phyloP scores from a whole-genome alignment of 2,113 vertebrate species.

The Xiphophorus hellerii region DNA sequence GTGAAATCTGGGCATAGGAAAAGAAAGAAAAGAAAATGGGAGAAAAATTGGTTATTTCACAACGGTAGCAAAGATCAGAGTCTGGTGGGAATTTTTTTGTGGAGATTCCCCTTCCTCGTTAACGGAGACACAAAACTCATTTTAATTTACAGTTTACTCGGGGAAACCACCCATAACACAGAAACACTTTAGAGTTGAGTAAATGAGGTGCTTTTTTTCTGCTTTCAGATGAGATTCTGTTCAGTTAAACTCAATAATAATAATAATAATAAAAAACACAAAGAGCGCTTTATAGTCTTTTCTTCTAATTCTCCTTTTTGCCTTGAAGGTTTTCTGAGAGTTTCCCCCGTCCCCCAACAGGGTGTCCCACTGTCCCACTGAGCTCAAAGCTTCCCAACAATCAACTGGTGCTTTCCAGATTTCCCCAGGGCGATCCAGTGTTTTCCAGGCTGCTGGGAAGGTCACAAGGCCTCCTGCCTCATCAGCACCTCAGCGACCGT shows the following conservation, averaged over 20 bases:
- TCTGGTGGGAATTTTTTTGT: conserved; percentile 47
- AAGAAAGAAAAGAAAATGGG: not conserved
- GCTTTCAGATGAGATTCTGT: conserved; percentile 18
- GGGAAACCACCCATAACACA: conserved; percentile 64
- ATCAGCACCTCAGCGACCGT: not conserved
- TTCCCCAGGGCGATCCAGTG: conserved; percentile 36
- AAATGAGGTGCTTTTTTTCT: conserved; percentile 36
- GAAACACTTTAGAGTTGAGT: conserved; percentile 15
- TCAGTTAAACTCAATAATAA: conserved; percentile 29
- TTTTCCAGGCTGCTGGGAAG: conserved; percentile 27
- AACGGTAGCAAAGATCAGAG: conserved; percentile 7
- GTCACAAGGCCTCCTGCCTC: conserved; percentile 33
- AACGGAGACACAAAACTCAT: conserved; percentile 43
- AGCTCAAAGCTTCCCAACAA: conserved; percentile 43
- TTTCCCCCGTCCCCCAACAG: conserved; percentile 8
- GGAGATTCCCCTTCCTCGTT: conserved; percentile 62
- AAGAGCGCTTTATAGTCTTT: conserved; percentile 44
- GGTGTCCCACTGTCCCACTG: conserved; percentile 17
- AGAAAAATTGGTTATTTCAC: conserved; percentile 27
- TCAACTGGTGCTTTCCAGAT: conserved; percentile 58
- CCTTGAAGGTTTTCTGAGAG: conserved; percentile 17
- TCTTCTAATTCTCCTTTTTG: conserved; percentile 39
- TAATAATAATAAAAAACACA: conserved; percentile 5
- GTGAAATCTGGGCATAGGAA: conserved; percentile 61
- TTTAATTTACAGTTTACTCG: conserved; percentile 52